These are phyloP conservation scores for Lerista edwardsae DNA, from an alignment of 2,797 vertebrate genomes.

Conservation along the genomic window DNA sequence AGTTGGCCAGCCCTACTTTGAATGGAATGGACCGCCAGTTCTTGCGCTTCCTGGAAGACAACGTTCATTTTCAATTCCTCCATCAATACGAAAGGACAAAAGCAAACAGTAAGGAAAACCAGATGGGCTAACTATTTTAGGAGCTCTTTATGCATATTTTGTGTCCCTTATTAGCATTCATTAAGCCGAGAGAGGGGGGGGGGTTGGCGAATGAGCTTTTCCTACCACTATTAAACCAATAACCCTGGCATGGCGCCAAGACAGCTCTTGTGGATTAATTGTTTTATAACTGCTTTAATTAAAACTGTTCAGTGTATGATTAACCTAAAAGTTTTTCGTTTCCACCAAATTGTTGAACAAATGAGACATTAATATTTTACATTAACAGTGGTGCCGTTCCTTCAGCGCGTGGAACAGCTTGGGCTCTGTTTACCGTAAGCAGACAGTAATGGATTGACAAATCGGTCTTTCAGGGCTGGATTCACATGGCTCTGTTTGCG, in stretches of 20 bases:
- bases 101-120: conserved; percentile 77
- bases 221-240: conserved; percentile 82
- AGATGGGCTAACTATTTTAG: conserved; percentile 82
- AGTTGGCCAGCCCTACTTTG: conserved; percentile 46
- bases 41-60: conserved; percentile 68
- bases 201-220: conserved; percentile 77
- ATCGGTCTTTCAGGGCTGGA: neutral
- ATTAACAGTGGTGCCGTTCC: conserved; percentile 72
- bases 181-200: conserved; percentile 75
- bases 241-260: conserved; percentile 80
- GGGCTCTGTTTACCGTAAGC: conserved; percentile 51
- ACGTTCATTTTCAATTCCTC: conserved; percentile 74
- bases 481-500: neutral
- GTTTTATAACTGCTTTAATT: conserved; percentile 87
- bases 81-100: conserved; percentile 80
- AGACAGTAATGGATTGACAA: conserved; percentile 25
- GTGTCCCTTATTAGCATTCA: conserved; percentile 84
- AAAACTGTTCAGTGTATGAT: conserved; percentile 84
- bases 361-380: conserved; percentile 86
- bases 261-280: conserved; percentile 81
- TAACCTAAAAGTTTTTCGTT: conserved; percentile 87
- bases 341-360: conserved; percentile 83
- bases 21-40: conserved; percentile 67
- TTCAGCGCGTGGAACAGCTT: conserved; percentile 57
- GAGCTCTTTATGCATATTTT: conserved; percentile 78